phyloP scores from a whole-genome alignment of 2,113 vertebrate genomes.

The Cairina moschata region DNA sequence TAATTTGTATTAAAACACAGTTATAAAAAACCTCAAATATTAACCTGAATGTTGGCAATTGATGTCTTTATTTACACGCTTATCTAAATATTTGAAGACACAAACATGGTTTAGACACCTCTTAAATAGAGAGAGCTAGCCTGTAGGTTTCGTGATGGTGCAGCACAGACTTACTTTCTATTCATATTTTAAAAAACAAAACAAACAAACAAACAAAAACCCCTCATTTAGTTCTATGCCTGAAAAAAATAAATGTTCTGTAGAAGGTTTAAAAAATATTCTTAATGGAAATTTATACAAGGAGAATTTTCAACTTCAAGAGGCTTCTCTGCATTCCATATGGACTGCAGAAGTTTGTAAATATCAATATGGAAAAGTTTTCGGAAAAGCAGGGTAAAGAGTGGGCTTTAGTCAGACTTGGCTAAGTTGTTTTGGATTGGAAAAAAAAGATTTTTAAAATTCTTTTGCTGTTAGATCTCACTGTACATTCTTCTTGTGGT shows the following conservation, averaged over 20 bases:
- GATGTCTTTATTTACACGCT: neutral
- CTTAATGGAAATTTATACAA: neutral
- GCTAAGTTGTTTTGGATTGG: neutral
- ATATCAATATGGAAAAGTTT: neutral
- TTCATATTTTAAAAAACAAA: neutral
- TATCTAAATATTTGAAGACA: neutral
- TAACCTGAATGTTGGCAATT: neutral
- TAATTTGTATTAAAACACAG: neutral
- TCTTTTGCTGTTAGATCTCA: neutral
- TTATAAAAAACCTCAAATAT: neutral
- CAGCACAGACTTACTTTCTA: neutral
- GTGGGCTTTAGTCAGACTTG: neutral
- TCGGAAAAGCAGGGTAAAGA: neutral
- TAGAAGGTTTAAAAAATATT: neutral
- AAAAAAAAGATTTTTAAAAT: neutral
- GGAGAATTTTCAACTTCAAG: neutral
- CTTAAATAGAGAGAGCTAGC: neutral
- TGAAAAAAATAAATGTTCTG: neutral
- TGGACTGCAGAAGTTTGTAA: neutral
- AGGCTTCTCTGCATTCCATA: neutral
- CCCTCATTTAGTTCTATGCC: neutral
- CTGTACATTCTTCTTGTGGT: neutral
- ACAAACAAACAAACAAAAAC: rapidly evolving
- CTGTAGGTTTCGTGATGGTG: neutral
- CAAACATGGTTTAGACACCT: neutral